Base-by-base conservation (phyloP, 2,888 invertebrate species). In the Liodrosophila aerea region DNA sequence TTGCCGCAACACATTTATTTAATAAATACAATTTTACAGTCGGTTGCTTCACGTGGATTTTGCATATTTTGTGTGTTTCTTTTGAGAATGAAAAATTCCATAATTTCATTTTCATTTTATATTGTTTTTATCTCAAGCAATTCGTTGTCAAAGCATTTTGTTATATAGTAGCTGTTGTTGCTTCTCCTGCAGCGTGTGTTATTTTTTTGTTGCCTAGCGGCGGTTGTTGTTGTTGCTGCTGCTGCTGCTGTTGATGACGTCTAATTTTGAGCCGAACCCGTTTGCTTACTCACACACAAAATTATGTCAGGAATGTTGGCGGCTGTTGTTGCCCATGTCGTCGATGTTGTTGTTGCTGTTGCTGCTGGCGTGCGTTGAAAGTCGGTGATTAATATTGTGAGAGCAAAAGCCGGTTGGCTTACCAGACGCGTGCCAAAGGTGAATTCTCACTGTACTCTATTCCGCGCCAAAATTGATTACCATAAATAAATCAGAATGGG, bases 301-400 rank as follows among this genome's bases (percentile, higher is more conserved):
- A 84, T 81, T 87, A 87, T 85, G 85, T 72, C 76, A 87, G 86
- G 85, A 85, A 85, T 85, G 87, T 74, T 76, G 68, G 76, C 60
- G 54, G 58, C 46, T 61, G 69, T 49, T 67, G 68, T 45, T 49
- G 65, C 40, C 9, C 31, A 9, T 13, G 57, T 29, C 41, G 52
- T 41, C 41, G 58, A 29, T 39, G 53, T 57, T 68, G 64, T 37
- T 60, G 49, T 27, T 56, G 53, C 13, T 51, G 31, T 37, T 64
- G 53, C 29, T 37, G 60, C 34, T 60, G 50, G 53, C 46, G 57
- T 61, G 51, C 72, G 69, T 72, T 61, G 73, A 73, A 72, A 73
- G 73, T 73, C 56, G 39, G 37, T 62, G 73, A 59, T 61, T 56
- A 64, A 68, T 73, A 50, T 68, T 61, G 64, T 64, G 69, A 69